A percentile compares a stretch with the other conserved stretches of the same genome.
Conservation (phyloP, 2,797 vertebrate genomes). For the Muscicapa striata region DNA sequence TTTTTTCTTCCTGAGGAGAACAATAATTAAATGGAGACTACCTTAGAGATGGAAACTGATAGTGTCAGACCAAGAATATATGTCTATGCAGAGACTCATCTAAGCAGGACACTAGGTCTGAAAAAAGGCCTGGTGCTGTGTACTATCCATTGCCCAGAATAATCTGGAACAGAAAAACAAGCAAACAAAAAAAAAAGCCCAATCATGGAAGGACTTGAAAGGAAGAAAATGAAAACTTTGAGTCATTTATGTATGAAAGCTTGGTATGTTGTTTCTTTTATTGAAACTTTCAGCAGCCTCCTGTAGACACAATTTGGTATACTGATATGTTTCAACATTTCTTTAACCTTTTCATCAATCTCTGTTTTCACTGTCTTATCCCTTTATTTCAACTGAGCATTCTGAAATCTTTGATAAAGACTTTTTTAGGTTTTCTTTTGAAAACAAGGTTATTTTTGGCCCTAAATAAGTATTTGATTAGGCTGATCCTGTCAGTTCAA, state of each 20-base stretch:
- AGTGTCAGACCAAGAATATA: not conserved
- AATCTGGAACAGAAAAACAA: not conserved
- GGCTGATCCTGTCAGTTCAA: not conserved
- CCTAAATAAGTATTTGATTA: not conserved
- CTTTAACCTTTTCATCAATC: not conserved
- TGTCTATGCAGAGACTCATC: not conserved
- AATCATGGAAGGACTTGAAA: not conserved
- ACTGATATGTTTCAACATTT: not conserved
- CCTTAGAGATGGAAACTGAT: not conserved
- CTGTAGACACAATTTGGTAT: not conserved
- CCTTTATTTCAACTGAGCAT: not conserved
- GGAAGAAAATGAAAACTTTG: not conserved
- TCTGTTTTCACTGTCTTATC: not conserved
- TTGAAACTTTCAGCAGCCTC: not conserved
- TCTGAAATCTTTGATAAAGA: not conserved
- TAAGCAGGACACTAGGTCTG: not conserved
- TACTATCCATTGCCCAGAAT: not conserved
- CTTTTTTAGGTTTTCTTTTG: not conserved
- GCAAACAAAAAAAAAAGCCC: not conserved
- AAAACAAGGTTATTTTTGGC: not conserved
- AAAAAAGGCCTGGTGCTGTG: accelerated
- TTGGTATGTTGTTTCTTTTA: not conserved
- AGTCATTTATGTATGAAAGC: not conserved
- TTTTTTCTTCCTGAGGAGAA: not conserved
- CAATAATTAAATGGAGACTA: not conserved